Conservation (phyloP, 2,888 invertebrate genomes). For the Koerneria pararmatus region DNA sequence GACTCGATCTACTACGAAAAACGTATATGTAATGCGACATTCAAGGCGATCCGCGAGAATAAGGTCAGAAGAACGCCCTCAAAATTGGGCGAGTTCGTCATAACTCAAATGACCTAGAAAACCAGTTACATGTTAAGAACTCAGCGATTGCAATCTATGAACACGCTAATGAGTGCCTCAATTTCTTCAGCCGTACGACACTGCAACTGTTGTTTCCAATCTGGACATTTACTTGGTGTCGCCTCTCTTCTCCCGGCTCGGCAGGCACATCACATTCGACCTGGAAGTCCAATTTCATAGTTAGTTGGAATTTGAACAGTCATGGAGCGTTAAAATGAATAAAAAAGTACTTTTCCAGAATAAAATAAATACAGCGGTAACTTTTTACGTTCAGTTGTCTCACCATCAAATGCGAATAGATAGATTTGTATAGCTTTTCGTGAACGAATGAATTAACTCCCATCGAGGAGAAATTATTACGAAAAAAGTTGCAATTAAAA, state of each 20-base stretch:
- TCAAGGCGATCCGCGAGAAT: conserved; percentile 18
- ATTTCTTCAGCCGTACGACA: conserved; percentile 19
- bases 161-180: conserved; percentile 21
- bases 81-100: too few relatives aligned
- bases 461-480: background rate
- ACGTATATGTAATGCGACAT: conserved; percentile 38
- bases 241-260: conserved; percentile 21
- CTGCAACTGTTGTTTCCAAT: conserved; percentile 4
- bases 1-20: too few relatives aligned
- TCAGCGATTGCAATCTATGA: conserved; percentile 7
- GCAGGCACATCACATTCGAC: conserved; percentile 28
- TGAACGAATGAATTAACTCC: background rate
- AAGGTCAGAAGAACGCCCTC: too few relatives aligned
- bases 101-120: too few relatives aligned
- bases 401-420: background rate
- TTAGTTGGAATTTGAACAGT: conserved; percentile 8
- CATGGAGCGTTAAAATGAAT: too few relatives aligned
- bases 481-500: too few relatives aligned
- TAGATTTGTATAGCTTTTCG: conserved; percentile 3
- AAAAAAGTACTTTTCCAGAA: too few relatives aligned
- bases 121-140: too few relatives aligned
- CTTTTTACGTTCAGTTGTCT: too few relatives aligned
- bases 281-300: conserved; percentile 36
- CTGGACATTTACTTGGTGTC: conserved; percentile 27
- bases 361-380: too few relatives aligned